These are phyloP conservation scores for Cheirogaleus major DNA, from an alignment of 2,797 vertebrate species.

Conservation along the genomic window DNA sequence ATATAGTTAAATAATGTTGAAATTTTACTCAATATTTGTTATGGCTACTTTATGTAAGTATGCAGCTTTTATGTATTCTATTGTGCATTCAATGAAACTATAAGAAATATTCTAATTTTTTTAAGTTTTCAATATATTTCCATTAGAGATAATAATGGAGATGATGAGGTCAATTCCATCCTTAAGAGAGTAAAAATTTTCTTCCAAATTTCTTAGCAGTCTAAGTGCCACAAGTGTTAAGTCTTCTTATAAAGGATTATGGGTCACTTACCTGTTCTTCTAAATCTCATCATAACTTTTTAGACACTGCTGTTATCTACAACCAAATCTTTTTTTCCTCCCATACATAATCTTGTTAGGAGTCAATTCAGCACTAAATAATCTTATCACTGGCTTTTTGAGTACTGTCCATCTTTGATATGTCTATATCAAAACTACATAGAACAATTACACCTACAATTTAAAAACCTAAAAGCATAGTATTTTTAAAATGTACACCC, in stretches of 20 bases:
- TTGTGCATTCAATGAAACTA: not conserved
- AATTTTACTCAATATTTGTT: not conserved
- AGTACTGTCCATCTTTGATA: not conserved
- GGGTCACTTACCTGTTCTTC: conserved; percentile 40
- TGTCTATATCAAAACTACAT: not conserved
- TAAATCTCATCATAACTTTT: conserved; percentile 50
- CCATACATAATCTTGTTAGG: conserved; percentile 43
- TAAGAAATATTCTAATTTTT: not conserved
- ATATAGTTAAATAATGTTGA: not conserved
- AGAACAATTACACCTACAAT: not conserved
- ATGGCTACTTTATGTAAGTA: not conserved
- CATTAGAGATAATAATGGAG: not conserved
- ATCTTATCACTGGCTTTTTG: conserved; percentile 44
- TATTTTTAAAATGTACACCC: not conserved
- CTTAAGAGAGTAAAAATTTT: not conserved
- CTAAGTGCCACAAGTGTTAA: not conserved
- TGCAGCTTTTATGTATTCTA: not conserved
- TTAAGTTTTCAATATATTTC: not conserved
- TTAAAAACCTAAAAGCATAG: conserved; percentile 53
- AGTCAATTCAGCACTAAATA: conserved; percentile 57
- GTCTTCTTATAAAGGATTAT: conserved; percentile 18
- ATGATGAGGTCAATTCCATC: not conserved
- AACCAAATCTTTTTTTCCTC: not conserved
- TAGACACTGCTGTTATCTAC: conserved; percentile 58
- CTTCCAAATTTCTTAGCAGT: not conserved